Evolutionary conservation across 2,113 vertebrate species (phyloP).

Genomic region (Chaetodon auriga): DNA sequence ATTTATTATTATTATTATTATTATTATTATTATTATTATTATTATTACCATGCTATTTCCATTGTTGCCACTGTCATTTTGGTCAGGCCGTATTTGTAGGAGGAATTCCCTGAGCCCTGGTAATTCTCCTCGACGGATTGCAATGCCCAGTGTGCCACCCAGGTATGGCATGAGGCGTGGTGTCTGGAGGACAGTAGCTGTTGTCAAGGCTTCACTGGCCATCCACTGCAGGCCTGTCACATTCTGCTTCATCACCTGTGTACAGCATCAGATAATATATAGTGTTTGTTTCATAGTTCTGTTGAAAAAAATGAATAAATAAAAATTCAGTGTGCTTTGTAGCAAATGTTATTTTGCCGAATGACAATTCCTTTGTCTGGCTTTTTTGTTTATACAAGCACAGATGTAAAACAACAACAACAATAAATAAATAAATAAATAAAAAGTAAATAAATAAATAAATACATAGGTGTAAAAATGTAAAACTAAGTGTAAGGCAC

Average conservation of each 20-base stretch:
- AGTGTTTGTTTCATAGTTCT: neutral
- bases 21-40: too few relatives aligned
- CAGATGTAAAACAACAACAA: too few relatives aligned
- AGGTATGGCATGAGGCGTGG: conserved; percentile 59
- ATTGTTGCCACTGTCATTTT: neutral
- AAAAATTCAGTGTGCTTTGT: neutral
- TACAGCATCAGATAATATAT: neutral
- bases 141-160: conserved; percentile 64
- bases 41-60: neutral
- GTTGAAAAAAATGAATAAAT: too few relatives aligned
- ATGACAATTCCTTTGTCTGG: too few relatives aligned
- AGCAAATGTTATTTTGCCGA: neutral
- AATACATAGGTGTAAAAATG: too few relatives aligned
- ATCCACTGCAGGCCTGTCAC: conserved; percentile 40
- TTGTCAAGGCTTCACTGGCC: neutral
- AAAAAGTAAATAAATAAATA: too few relatives aligned
- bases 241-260: conserved; percentile 70
- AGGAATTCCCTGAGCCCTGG: neutral
- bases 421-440: too few relatives aligned
- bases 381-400: too few relatives aligned
- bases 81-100: neutral
- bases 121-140: conserved; percentile 72
- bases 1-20: neutral
- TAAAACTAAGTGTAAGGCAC: too few relatives aligned
- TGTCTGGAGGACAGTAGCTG: conserved; percentile 50